Base-by-base conservation (phyloP, 2,113 vertebrate genomes). In the Chlorodrepanis virens region DNA sequence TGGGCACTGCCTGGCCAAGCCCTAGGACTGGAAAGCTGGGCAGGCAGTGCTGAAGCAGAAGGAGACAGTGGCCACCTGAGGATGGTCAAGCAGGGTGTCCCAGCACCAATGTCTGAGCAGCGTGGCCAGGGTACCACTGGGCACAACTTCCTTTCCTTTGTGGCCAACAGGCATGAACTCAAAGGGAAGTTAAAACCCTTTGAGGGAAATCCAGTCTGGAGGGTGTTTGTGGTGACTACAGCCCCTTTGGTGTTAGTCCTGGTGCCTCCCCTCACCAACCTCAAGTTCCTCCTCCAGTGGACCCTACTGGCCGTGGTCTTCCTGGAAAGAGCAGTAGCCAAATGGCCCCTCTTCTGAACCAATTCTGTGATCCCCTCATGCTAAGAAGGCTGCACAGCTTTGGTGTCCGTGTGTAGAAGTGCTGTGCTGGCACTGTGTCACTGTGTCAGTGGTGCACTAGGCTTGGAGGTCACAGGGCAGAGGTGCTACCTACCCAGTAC, bases 361-460 rank as follows among this genome's bases (percentile, higher is more conserved):
- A 49, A 0, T 31, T 74, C 47, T 70, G 28, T 39, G 44, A 47
- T 54, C 1, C 6, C 9, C 3, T 7, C 14, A 2, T 12, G 42
- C 3, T 5, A 15, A 22, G n/a, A 11, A 78, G 35, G 29, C 29
- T 6, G 5, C 50, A 2, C 39, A 70, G 72, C 21, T 75, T 71
- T 84, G 78, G 35, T 20, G 33, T 52, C 28, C 1, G 0, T 8
- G 15, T 11, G 11, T 2, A 12, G 35, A 33, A 1, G 1, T 23
- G 21, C 47, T 33, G 19, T 50, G 44, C 64, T 67, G 50, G 29
- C 47, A 44, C 29, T 27, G 3, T 71, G 68, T 59, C 52, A 39
- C 54, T 0, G 10, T 76, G 69, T 42, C 61, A n/a, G 50, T 11
- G 33, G 21, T 7, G 9, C 9, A 7, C 27, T 7, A 11, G 27